Base-by-base conservation (phyloP, 2,113 vertebrate genomes). In the Alethe diademata region DNA sequence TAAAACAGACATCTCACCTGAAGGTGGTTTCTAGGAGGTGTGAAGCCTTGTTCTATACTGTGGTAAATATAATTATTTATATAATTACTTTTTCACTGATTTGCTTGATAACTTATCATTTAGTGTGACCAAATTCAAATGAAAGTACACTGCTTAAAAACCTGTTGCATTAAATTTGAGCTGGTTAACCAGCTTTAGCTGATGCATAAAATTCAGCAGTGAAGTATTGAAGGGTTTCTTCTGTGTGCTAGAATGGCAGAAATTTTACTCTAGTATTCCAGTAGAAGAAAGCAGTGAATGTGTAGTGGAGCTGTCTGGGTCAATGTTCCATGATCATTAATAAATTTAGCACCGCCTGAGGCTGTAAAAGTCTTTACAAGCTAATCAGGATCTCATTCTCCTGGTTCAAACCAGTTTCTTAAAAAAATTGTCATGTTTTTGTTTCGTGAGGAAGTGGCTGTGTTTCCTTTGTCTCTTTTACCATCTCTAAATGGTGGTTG, bases 311-410 rank as follows among this genome's bases (percentile, higher is more conserved):
- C 61, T 78, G 28, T 33, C 40, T 78, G 42, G 13, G 35, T 84
- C 19, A 19, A 0, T 36, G 14, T 57, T 43, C 7, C 43, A 17
- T 2, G 0, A 12, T 42, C 3, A 1, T 58, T 28, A 47, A 18
- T 73, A 62, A 50, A 81, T 89, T 78, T 45, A 70, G 69, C 47
- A 78, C 51, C 60, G 50, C 47, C 35, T 26, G 25, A 71, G 42
- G 31, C 25, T 65, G 19, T 73, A 23, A 57, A 78, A 76, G 45
- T 7, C 19, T 65, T 65, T 18, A 18, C 22, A 33, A 62, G 19
- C 19, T 78, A 56, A 66, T 80, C 9, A 61, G 35, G 13, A 36
- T 26, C 50, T 87, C 45, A 38, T 0, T 66, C 47, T 67, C 16
- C 36, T 72, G 3, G 8, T 88, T 92, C 67, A 83, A 64, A 67